Evolutionary conservation across 64 coral and sea anemone species (phyloP).

Genomic region (Anthopleura sola): DNA sequence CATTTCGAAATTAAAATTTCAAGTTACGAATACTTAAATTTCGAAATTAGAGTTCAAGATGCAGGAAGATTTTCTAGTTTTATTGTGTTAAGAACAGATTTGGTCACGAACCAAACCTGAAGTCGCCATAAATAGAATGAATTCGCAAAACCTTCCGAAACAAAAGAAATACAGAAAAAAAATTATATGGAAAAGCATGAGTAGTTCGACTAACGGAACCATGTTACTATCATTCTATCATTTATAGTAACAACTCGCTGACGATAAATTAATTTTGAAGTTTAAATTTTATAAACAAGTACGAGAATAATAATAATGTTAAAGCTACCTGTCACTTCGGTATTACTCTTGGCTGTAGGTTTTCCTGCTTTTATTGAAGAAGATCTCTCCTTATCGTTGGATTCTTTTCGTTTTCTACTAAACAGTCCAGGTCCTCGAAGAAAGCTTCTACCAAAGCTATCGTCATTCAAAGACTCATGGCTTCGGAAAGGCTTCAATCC

Average conservation of each 20-base stretch:
- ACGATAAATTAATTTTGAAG: no score
- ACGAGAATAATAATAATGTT: background rate
- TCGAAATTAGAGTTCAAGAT: background rate
- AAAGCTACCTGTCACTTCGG: conserved; percentile 72
- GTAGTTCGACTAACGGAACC: no score
- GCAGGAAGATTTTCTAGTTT: background rate
- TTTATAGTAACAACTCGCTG: no score
- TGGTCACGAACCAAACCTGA: background rate
- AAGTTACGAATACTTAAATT: background rate
- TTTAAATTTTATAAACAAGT: background rate
- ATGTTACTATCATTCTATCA: no score
- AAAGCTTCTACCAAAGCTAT: conserved; percentile 79
- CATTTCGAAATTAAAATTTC: background rate
- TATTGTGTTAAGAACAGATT: background rate
- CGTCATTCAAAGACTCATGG: conserved; percentile 68
- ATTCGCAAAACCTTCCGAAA: no score
- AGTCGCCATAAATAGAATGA: no score
- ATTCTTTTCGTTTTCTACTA: conserved; percentile 67
- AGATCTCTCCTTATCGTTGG: conserved; percentile 59
- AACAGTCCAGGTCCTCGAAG: conserved; percentile 68
- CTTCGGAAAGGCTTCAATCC: conserved; percentile 66
- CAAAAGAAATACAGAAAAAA: no score
- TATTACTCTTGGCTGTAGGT: conserved; percentile 5
- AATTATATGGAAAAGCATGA: no score
- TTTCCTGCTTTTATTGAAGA: conserved; percentile 36